Evolutionary conservation across 2,797 vertebrate genomes (phyloP), one percentile per base, ranked within the genome.

Genomic region (Cyclura pinguis): DNA sequence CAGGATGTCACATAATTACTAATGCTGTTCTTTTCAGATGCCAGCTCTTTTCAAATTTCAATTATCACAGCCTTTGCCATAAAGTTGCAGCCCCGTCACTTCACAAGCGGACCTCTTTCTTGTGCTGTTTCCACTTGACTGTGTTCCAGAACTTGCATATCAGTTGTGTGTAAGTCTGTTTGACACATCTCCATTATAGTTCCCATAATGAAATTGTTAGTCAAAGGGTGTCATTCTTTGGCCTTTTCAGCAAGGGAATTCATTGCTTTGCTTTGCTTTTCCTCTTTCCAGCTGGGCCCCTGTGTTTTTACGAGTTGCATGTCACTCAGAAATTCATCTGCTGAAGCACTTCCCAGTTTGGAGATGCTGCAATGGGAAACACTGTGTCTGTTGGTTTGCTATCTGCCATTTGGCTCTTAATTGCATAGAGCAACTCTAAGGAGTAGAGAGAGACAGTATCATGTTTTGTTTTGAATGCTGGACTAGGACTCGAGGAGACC

Each of bases 21-120:
- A 95, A 94, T 86, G 78, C 9, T 86, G 67, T 86, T 62, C 92
- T 90, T 93, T 74, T 95, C 91, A 94, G 95, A 93, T 90, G 93
- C 93, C 84, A 96, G 85, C 85, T 95, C 93, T 96, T 95, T 96
- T 95, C 92, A 94, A 96, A 96, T 96, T 96, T 94, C 88, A 94
- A 52, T 96, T 94, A 92, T 92, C 93, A 86, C 91, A 94, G 78
- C n/a, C 74, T 95, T 96, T 93, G 88, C 86, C 88, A 94, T 38
- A 94, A 93, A 95, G 84, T 77, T 91, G 87, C 90, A 90, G 78
- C 55, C 89, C 5, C 92, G 84, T 87, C 93, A 90, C 94, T 96
- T 95, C 89, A 93, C 80, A 69, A 72, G 62, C 12, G 94, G 91
- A 29, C 76, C 18, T 86, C 90, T 92, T 94, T 92, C 81, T 90